Base-by-base conservation (phyloP, 2,113 vertebrate genomes). In the Ardeotis arabs region DNA sequence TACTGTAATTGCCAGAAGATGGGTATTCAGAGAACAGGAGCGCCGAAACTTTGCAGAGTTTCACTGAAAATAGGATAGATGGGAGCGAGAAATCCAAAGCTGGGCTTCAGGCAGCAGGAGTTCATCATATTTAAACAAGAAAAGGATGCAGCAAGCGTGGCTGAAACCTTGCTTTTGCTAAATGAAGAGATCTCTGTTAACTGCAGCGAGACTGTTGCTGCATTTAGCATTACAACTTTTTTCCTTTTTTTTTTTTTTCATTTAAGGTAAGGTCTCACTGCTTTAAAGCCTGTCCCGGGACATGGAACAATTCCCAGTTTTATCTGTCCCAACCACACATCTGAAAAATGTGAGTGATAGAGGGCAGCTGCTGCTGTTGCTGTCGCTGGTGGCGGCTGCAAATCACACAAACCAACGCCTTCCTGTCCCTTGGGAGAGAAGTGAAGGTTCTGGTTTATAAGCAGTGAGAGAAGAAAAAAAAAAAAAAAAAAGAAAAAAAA, bases 341-440 rank as follows among this genome's bases (percentile, higher is more conserved):
- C 87, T 23, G 68, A 92, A 86, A 55, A 31, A 37, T 7, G 16
- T 83, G 90, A 90, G 63, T 85, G 91, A 93, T 23, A 94, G 95
- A 79, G 47, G 74, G 64, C 92, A 94, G 96, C 88, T 92, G 89
- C 82, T 75, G 88, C 75, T 88, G 75, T 69, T 76, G 82, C 90
- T 84, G 91, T 64, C 0, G 0, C 92, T 47, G 85, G 52, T 77
- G 64, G 80, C 0, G 70, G 93, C 92, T 95, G 96, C 96, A 93
- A 97, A 94, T 88, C 83, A 96, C 94, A 97, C 92, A 94, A 96
- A 96, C 95, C 96, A 97, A 96, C 96, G 77, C 97, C 97, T 97
- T 97, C 97, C 97, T 96, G 97, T 97, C 96, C 94, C 95, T 94
- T n/a, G 91, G 97, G 95, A 97, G 96, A 96, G 93, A 95, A 95